These are phyloP conservation scores for Ciconia maguari DNA, from an alignment of 2,113 vertebrate species.

Conservation along the genomic window DNA sequence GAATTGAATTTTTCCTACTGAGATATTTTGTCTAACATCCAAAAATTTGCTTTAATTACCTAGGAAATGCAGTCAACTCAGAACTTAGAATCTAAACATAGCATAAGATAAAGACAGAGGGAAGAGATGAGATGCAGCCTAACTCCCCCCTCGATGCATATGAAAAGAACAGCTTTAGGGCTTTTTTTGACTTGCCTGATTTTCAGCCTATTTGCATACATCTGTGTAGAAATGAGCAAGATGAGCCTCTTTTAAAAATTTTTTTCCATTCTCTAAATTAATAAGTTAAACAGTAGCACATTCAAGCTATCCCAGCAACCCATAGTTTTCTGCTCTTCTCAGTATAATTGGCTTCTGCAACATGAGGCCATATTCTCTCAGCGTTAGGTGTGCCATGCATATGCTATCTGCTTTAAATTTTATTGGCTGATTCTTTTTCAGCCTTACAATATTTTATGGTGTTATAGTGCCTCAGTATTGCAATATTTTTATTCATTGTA, in stretches of 20 bases:
- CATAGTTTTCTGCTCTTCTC: not conserved
- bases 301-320: slow-evolving; percentile 25
- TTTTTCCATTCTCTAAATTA: slow-evolving; percentile 47
- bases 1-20: slow-evolving; percentile 62
- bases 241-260: slow-evolving; percentile 30
- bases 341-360: not conserved
- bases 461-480: not conserved
- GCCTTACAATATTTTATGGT: not conserved
- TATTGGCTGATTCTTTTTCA: not conserved
- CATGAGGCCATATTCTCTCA: not conserved
- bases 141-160: slow-evolving; percentile 31
- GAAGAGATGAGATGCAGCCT: slow-evolving; percentile 54
- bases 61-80: slow-evolving; percentile 62
- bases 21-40: slow-evolving; percentile 67
- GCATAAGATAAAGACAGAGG: slow-evolving; percentile 65
- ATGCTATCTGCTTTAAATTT: not conserved
- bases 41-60: slow-evolving; percentile 69
- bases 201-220: slow-evolving; percentile 63
- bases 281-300: slow-evolving; percentile 45
- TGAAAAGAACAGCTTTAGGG: slow-evolving; percentile 64
- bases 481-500: not conserved
- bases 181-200: slow-evolving; percentile 64
- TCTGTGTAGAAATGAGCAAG: slow-evolving; percentile 55
- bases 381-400: not conserved
- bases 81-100: slow-evolving; percentile 66